Evolutionary conservation across 2,888 invertebrate species (phyloP).

Genomic region (Iselma pallidipennis): DNA sequence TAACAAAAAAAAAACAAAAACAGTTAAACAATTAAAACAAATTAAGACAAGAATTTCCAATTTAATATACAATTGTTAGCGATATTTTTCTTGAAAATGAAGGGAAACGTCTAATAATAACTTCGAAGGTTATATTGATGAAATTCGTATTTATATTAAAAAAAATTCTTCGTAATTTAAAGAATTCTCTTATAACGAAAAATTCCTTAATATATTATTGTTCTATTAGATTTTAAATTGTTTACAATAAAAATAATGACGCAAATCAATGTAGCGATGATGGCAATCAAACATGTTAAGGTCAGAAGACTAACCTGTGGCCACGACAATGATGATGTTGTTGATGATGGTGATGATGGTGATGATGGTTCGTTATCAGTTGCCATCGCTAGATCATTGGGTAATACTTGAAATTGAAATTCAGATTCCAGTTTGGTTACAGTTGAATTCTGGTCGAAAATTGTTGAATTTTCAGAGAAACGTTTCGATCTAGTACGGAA

Average conservation of each 20-base stretch:
- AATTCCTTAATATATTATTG: not conserved
- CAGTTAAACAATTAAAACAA: no score
- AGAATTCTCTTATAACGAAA: no score
- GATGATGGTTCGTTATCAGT: not conserved
- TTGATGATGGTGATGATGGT: no score
- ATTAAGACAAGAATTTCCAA: no score
- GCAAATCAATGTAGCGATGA: constrained; percentile 3
- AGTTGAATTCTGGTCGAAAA: not conserved
- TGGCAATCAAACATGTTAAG: not conserved
- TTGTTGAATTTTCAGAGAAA: not conserved
- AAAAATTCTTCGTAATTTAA: no score
- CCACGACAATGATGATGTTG: not conserved
- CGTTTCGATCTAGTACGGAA: not conserved
- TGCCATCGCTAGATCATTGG: not conserved
- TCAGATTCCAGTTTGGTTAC: constrained; percentile 6
- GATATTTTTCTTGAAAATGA: no score
- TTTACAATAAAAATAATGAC: not conserved
- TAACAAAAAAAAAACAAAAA: no score
- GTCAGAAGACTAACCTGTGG: not conserved
- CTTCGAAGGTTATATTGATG: not conserved
- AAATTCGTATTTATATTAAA: not conserved
- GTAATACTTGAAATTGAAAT: constrained; percentile 17
- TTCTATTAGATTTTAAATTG: not conserved
- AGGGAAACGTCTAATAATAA: no score
- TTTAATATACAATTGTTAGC: not conserved